phyloP scores from a whole-genome alignment of 1,140 invertebrate species.

The Drosophila guanche region DNA sequence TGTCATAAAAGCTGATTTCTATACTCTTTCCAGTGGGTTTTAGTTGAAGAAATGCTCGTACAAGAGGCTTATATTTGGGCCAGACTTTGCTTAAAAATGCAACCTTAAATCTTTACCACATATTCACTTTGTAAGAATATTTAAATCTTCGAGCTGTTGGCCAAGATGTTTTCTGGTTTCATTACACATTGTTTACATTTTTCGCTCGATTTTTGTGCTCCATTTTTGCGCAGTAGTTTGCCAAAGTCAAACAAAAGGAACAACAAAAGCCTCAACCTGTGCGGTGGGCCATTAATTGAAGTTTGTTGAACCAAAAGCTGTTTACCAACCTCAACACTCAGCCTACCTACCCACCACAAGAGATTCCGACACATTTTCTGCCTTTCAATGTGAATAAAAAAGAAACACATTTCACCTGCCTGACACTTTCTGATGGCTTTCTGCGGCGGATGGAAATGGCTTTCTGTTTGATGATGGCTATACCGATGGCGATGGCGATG shows the following conservation, averaged over 20 bases:
- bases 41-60: too few relatives aligned
- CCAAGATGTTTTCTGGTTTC: not conserved
- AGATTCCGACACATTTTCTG: conserved; percentile 1
- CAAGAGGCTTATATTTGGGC: too few relatives aligned
- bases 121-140: not conserved
- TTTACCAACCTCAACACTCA: conserved; percentile 43
- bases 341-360: not conserved
- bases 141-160: too few relatives aligned
- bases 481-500: conserved; percentile 30
- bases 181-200: too few relatives aligned
- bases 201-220: too few relatives aligned
- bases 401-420: conserved; percentile 23
- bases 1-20: conserved; percentile 60
- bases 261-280: conserved; percentile 57
- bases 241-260: conserved; percentile 52
- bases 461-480: conserved; percentile 8
- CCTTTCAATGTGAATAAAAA: conserved; percentile 18
- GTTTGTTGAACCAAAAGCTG: conserved; percentile 78
- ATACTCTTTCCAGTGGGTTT: not conserved
- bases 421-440: conserved; percentile 33
- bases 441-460: conserved; percentile 11
- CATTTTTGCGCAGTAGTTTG: conserved; percentile 15
- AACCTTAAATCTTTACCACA: conserved; percentile 12
- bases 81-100: too few relatives aligned
- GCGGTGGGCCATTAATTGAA: conserved; percentile 72